A percentile compares a stretch with the other conserved stretches of the same genome.
Evolutionary conservation across 1,140 invertebrate genomes (phyloP).

Genomic region (Telenomus remus): DNA sequence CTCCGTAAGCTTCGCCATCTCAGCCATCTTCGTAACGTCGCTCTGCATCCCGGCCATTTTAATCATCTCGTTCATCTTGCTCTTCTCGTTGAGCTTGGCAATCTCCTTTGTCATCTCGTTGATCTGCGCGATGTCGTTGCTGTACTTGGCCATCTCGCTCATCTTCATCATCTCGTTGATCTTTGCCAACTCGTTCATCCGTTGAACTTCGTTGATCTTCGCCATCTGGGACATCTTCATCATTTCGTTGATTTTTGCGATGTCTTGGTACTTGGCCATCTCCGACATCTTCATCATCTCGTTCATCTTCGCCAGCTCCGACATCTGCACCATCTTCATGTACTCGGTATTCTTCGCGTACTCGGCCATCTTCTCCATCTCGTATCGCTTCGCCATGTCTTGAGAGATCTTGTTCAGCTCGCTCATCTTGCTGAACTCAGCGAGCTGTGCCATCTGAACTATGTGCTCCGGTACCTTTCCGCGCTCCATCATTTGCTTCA

Average conservation of each 20-base stretch:
- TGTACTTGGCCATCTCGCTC: conserved; percentile 74
- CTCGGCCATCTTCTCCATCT: conserved; percentile 74
- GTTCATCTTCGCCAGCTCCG: conserved; percentile 71
- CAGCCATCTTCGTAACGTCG: conserved; percentile 72
- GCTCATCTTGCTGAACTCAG: conserved; percentile 73
- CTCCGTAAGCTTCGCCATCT: conserved; percentile 73
- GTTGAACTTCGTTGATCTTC: conserved; percentile 69
- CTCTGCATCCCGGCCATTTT: conserved; percentile 74
- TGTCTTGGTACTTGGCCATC: conserved; percentile 73
- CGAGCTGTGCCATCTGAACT: conserved; percentile 74
- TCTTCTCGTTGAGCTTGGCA: conserved; percentile 73
- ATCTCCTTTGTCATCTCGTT: conserved; percentile 74
- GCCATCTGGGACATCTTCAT: conserved; percentile 74
- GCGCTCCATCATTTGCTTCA: conserved; percentile 75
- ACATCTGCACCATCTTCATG: conserved; percentile 73
- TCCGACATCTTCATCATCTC: conserved; percentile 73
- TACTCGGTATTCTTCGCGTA: conserved; percentile 72
- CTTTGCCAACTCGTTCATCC: conserved; percentile 73
- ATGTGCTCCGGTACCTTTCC: conserved; percentile 74
- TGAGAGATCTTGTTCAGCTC: conserved; percentile 73
- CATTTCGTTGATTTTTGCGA: conserved; percentile 73
- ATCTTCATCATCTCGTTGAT: conserved; percentile 75
- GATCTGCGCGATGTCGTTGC: conserved; percentile 72
- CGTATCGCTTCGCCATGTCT: conserved; percentile 73
- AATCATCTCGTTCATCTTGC: conserved; percentile 74